These are phyloP conservation scores for Brachionus angularis DNA, from an alignment of 1,140 invertebrate species.

Conservation along the genomic window DNA sequence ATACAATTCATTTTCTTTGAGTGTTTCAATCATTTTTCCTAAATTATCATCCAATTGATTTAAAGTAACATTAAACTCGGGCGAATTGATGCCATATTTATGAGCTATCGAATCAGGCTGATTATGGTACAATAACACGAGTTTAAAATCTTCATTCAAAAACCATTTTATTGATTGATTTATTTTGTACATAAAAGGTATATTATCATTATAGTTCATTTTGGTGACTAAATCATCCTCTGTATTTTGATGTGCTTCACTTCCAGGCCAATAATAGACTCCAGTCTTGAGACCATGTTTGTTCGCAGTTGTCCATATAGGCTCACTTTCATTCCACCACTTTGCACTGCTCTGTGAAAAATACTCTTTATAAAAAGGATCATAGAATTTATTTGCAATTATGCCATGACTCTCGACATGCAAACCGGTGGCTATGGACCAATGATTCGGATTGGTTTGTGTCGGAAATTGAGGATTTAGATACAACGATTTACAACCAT, in stretches of 20 bases:
- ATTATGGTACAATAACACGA: constrained; percentile 17
- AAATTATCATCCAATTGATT: constrained; percentile 28
- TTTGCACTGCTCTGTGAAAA: neutral
- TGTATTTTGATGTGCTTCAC: neutral
- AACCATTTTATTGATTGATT: constrained; percentile 6
- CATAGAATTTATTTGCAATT: constrained; percentile 35
- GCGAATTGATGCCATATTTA: constrained; percentile 11
- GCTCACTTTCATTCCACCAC: constrained; percentile 39
- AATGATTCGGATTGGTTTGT: constrained; percentile 32
- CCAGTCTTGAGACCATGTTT: constrained; percentile 9
- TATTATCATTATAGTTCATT: neutral
- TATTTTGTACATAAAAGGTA: constrained; percentile 11
- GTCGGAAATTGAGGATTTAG: constrained; percentile 35
- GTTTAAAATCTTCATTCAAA: neutral
- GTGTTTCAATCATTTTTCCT: neutral
- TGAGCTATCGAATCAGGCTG: constrained; percentile 34
- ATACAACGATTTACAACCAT: neutral
- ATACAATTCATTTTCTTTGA: neutral
- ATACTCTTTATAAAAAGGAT: constrained; percentile 23
- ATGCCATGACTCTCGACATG: constrained; percentile 41
- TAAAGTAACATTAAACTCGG: constrained; percentile 39
- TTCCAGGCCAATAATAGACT: constrained; percentile 22
- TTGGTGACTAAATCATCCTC: neutral
- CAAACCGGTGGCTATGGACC: constrained; percentile 27
- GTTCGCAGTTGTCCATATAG: constrained; percentile 7